Evolutionary conservation across 2,888 invertebrate species (phyloP), one percentile per base, ranked within the genome.

Genomic region (Caprella mutica): DNA sequence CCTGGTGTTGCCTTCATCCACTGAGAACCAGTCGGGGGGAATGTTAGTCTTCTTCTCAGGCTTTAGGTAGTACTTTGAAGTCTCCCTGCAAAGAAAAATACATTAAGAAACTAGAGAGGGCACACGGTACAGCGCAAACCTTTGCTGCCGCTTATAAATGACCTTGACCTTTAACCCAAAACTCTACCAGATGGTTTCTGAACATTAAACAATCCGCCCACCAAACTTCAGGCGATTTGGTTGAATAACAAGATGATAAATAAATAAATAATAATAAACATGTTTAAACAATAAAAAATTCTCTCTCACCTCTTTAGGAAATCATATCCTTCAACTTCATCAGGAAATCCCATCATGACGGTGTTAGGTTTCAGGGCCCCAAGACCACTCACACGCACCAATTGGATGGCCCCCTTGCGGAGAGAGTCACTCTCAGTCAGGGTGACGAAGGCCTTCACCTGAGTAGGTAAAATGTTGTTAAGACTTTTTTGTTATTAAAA

Each of bases 291-390:
- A 29, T 23, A 17, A 26, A 21, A 43, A 21, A 43, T 43, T 26
- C 12, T 30, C 19, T 24, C 57, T 43, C 17, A 65, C 65, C 59
- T 65, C 9, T 57, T 52, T 23, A 65, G 59, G 54, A 62, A 65
- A 44, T 65, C 59, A 3, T 59, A 50, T 9, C 59, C 38, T 12
- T 54, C 58, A 33, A 82, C 79, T 24, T 81, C 78, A 70, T 97
- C 96, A 66, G 90, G 81, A 76, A 94, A 98, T 19, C 97, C 97
- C 44, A 98, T 76, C 58, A 97, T 89, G 1, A 79, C 79, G 0
- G 97, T 97, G 71, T 98, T 98, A 0, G 97, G 96, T 72, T 97
- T 97, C 97, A 98, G 97, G 14, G 97, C 98, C 1, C 98, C 98
- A 71, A 98, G 82, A 3, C 98, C 98, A 0, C 92, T 84, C 59